A percentile compares a stretch with the other conserved stretches of the same genome.
phyloP scores from a whole-genome alignment of 2,797 vertebrate species.

The Tauraco hartlaubi region DNA sequence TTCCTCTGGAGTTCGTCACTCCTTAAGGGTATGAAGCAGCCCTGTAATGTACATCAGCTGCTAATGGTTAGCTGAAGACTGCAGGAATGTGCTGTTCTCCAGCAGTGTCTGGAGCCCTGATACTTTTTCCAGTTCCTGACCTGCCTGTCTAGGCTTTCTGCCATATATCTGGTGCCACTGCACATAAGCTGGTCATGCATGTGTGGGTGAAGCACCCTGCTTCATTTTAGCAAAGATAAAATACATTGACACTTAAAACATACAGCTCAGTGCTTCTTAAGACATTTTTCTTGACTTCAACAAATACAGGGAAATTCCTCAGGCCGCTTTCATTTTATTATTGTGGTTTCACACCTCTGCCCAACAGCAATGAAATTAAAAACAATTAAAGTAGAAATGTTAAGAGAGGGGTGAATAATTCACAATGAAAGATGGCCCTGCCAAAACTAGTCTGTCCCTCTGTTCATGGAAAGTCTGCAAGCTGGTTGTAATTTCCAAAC shows the following conservation, averaged over 20 bases:
- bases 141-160: neutral
- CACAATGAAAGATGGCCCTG: neutral
- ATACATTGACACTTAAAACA: neutral
- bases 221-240: neutral
- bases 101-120: neutral
- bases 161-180: neutral
- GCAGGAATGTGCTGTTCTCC: neutral
- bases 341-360: constrained; percentile 21
- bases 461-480: neutral
- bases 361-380: constrained; percentile 13
- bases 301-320: neutral
- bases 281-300: neutral
- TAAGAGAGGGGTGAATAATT: constrained; percentile 6
- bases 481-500: neutral
- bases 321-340: neutral
- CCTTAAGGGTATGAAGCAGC: neutral
- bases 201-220: neutral
- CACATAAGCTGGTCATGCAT: fast-evolving
- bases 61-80: neutral
- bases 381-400: constrained; percentile 13
- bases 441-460: neutral
- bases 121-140: neutral
- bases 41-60: neutral
- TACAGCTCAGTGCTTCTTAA: neutral
- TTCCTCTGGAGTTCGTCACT: neutral